Evolutionary conservation across 2,888 invertebrate species (phyloP), one percentile per base, ranked within the genome.

Genomic region (Ophion slaviceki): DNA sequence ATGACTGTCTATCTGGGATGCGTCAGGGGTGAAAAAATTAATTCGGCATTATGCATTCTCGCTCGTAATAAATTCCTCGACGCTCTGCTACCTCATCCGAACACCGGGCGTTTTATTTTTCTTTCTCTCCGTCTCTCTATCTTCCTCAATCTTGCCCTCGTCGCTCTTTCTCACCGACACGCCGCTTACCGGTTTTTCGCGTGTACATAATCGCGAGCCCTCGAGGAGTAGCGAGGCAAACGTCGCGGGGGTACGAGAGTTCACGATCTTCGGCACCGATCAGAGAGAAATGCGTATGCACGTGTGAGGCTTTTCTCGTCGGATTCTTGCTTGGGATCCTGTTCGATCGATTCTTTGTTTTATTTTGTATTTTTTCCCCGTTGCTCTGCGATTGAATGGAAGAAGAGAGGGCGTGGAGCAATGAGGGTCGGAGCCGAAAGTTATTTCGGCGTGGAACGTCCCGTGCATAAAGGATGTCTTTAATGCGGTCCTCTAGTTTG

Each of bases 11-110:
- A 24, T 24, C 24, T 24, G 24, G 24, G 24, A n/a, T n/a, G 24
- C 7, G 28, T 14, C 20, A 80, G n/a, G 61, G 68, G 67, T 20
- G 61, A 59, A 82, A 77, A 71, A 57, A 66, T 64, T 64, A 71
- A 71, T 82, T 82, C 64, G 32, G 57, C 61, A 61, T 82, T 66
- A 72, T 32, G 71, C 77, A 40, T 82, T 71, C 59, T 76, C 77
- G 24, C 66, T 36, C 61, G 61, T 59, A 74, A 61, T 74, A 74
- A 74, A 74, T 74, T 74, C 72, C 24, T 72, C 72, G 72, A 28
- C 61, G 40, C 20, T 20, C 2, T 40, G 14, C 72, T 40, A 40
- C 40, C 40, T 40, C 40, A 40, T 40, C 40, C 40, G 40, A 6
- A 5, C 40, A 40, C 40, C 40, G 40, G 7, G 8, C 40, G 5